Conservation (phyloP, 2,888 invertebrate genomes). For the Julus scanicus region DNA sequence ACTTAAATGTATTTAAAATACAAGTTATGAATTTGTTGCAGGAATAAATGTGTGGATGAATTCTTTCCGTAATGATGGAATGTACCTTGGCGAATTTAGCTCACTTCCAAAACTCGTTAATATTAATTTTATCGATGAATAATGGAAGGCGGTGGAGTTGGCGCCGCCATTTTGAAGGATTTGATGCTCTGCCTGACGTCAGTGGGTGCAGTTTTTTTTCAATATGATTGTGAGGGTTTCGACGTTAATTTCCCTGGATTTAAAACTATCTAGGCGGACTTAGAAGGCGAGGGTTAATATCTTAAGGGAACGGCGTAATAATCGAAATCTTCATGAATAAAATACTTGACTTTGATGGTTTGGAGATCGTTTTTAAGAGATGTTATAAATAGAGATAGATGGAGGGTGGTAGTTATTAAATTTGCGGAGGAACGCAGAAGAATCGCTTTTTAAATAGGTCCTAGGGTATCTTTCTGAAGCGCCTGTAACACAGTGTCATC, state of each 20-base stretch:
- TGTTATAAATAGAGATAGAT: slow-evolving; percentile 22
- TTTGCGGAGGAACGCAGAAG: background rate
- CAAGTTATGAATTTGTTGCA: too few relatives aligned
- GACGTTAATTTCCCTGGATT: background rate
- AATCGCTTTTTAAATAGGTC: slow-evolving; percentile 7
- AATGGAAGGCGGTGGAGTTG: background rate
- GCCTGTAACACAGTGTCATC: background rate
- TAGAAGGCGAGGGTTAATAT: background rate
- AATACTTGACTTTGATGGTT: slow-evolving; percentile 40
- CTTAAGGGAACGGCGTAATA: background rate
- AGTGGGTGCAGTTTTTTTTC: background rate
- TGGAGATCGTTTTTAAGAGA: slow-evolving; percentile 36
- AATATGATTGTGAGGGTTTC: background rate
- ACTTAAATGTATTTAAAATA: too few relatives aligned
- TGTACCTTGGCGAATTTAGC: background rate
- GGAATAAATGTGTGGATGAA: background rate
- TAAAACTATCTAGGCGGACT: background rate
- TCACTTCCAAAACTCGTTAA: background rate
- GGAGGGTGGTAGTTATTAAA: slow-evolving; percentile 35
- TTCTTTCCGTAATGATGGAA: background rate
- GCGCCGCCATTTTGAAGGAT: slow-evolving; percentile 25
- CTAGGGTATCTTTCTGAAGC: background rate
- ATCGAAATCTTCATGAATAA: slow-evolving; percentile 37
- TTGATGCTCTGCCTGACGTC: background rate
- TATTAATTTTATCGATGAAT: background rate